Percentiles rank a stretch among this genome's conserved stretches.
phyloP scores from a whole-genome alignment of 2,888 invertebrate genomes.

The Priocnemis perturbator region DNA sequence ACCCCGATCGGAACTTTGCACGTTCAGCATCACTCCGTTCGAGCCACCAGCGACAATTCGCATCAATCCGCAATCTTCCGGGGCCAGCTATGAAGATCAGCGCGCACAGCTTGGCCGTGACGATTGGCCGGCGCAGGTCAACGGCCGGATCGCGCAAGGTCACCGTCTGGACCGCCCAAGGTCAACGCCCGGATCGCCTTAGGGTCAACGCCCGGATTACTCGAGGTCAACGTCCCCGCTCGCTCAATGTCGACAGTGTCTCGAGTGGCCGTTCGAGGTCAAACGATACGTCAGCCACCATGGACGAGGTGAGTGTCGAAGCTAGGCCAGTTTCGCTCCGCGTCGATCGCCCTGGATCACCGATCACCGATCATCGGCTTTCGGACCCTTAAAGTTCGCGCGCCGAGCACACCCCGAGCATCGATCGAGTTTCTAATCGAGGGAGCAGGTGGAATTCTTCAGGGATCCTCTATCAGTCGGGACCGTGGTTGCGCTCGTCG shows the following conservation, averaged over 20 bases:
- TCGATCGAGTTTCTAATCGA: no score
- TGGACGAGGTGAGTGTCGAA: background rate
- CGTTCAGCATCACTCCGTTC: no score
- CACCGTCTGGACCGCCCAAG: conserved; percentile 39
- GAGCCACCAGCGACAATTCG: background rate
- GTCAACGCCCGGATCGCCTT: conserved; percentile 35
- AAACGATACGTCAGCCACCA: conserved; percentile 19
- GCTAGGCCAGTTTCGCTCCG: no score
- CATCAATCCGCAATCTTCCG: background rate
- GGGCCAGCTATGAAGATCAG: background rate
- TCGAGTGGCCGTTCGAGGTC: conserved; percentile 48
- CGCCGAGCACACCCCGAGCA: no score
- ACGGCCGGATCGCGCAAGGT: conserved; percentile 46
- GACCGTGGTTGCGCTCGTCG: no score
- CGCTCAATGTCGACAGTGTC: conserved; percentile 43
- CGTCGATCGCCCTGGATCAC: no score
- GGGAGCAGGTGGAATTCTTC: no score
- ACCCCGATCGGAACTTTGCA: no score
- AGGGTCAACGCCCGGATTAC: conserved; percentile 48
- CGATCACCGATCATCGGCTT: no score
- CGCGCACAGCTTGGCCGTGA: conserved; percentile 18
- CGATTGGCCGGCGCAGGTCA: conserved; percentile 21
- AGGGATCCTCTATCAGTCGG: no score
- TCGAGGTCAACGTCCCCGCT: conserved; percentile 39
- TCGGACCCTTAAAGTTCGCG: background rate